Evolutionary conservation across 2,888 invertebrate species (phyloP), one percentile per base, ranked within the genome.

Genomic region (Drosophila quinaria): DNA sequence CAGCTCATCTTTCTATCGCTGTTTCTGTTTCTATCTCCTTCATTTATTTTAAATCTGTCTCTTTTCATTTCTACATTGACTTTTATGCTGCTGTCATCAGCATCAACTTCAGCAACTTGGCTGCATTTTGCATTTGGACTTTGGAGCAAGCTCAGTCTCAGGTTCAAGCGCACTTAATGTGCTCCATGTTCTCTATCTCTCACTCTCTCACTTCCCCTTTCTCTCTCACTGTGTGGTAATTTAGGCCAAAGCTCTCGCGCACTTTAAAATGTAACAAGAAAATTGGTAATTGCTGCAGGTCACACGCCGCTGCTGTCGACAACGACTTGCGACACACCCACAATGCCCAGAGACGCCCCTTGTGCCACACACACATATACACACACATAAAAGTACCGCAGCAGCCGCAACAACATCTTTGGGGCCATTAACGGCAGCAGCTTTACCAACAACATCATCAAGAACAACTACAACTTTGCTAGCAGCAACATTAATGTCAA

Each of bases 221-320:
- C 4, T 44, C 41, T 44, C 25, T 50, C 31, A 17, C 22, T 44
- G 3, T 35, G 42, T 42, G 22, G 39, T 31, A 42, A 74, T 71
- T 56, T 71, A 62, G 67, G 68, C 49, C 78, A 64, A 31, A 46
- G 47, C 44, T 41, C 66, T 63, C 63, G 67, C 71, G 65, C 69
- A 59, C 78, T 81, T 84, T 79, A 76, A 81, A 84, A 64, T 78
- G 81, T 74, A 78, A 79, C 81, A 81, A 81, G 81, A 78, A 85
- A 87, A 88, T 86, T 86, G 86, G 88, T 86, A 86, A 86, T 86
- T 86, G 86, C 83, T 75, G 74, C 76, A 81, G 85, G 88, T 85
- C 87, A 84, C 74, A 78, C 63, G 78, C 73, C 65, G 55, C 64
- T 76, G 71, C 66, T 74, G 74, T 61, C 70, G 75, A 60, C 74